Base-by-base conservation (phyloP, 2,113 vertebrate genomes). In the Prunella fulvescens region DNA sequence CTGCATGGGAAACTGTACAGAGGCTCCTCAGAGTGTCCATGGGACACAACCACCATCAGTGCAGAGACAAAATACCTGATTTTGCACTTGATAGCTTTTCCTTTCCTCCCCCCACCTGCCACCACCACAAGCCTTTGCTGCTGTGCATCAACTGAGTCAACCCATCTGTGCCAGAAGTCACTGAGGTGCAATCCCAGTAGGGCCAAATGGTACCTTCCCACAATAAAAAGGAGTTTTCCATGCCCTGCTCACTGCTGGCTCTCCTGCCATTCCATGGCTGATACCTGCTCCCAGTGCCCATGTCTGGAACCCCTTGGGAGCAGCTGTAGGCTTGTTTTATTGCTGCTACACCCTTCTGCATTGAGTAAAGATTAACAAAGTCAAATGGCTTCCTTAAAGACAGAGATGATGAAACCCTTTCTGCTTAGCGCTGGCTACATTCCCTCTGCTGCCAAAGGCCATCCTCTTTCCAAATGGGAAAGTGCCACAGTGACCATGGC, bases 41-140 rank as follows among this genome's bases (percentile, higher is more conserved):
- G 80, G 98, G 98, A 98, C 98, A 98, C 97, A 98, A 94, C 97
- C 95, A 91, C 90, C 97, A 95, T 97, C 97, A 97, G 97, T 97
- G 97, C 97, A 97, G 97, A 96, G 88, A 95, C 87, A 80, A 96
- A 98, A 95, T 98, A 98, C 97, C 98, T 98, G 97, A 98, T 97
- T 98, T 94, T 95, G 91, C 88, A 95, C 95, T 44, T 92, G 97
- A 88, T 86, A 92, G 92, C 20, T 79, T 88, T 65, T 57, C 50
- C 54, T 56, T 94, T 58, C 57, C 60, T 71, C 44, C 28, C 13
- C 56, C 54, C 1, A 4, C 62, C 44, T 16, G 4, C 64, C 53
- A 47, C 51, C 53, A 31, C 50, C 6, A 0, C 14, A 37, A 54
- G 39, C n/a, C 77, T 84, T 91, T 64, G 76, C 56, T 0, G 0